Conservation (phyloP, 1,140 invertebrate genomes). For the Gonatopus flavifemur region DNA sequence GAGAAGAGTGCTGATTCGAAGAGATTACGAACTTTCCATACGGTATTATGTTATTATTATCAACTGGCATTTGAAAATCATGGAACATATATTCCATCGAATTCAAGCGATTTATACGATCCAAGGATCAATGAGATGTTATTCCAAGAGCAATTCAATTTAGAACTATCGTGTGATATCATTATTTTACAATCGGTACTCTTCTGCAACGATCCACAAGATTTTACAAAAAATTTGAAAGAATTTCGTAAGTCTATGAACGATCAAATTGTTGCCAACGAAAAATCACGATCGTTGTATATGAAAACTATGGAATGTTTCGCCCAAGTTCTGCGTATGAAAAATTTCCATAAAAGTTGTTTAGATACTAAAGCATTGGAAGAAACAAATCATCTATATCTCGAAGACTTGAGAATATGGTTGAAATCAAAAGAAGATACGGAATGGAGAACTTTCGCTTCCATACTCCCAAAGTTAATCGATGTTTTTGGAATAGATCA, state of each 20-base stretch:
- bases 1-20: conserved; percentile 14
- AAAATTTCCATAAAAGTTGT: background rate
- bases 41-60: conserved; percentile 36
- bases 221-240: conserved; percentile 22
- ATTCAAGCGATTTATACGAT: background rate
- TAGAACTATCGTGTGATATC: conserved; percentile 28
- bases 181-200: conserved; percentile 28
- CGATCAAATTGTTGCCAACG: background rate
- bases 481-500: conserved; percentile 12
- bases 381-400: conserved; percentile 12
- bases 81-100: background rate
- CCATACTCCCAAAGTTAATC: conserved; percentile 32
- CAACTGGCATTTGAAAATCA: conserved; percentile 9
- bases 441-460: conserved; percentile 30
- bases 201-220: conserved; percentile 11
- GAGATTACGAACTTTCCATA: conserved; percentile 25
- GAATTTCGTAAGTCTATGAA: conserved; percentile 18
- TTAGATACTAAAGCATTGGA: background rate
- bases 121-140: conserved; percentile 17
- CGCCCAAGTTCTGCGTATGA: conserved; percentile 20
- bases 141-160: background rate
- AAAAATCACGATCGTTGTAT: conserved; percentile 13
- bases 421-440: conserved; percentile 20
- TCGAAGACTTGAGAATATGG: conserved; percentile 25
- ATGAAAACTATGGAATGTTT: conserved; percentile 35